Conservation (phyloP, 2,888 invertebrate species). For the Cabera pusaria region DNA sequence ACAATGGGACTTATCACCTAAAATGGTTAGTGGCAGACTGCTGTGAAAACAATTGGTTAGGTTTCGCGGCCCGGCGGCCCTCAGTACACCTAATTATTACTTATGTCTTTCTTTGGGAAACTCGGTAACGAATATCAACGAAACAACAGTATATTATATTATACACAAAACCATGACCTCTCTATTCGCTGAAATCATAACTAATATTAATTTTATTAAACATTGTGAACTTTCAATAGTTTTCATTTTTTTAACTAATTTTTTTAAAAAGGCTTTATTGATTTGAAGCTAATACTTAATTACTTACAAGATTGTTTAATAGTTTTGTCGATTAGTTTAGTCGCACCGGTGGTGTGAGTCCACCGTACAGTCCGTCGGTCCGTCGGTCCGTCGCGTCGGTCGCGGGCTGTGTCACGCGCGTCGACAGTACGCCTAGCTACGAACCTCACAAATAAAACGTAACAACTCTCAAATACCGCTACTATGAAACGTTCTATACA, state of each 20-base stretch:
- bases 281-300: slow-evolving; percentile 83
- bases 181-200: slow-evolving; percentile 77
- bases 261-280: slow-evolving; percentile 82
- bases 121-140: slow-evolving; percentile 80
- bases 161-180: slow-evolving; percentile 74
- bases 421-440: slow-evolving; percentile 38
- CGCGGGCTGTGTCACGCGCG: slow-evolving; percentile 17
- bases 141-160: slow-evolving; percentile 61
- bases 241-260: slow-evolving; percentile 74
- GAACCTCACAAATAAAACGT: slow-evolving; percentile 72
- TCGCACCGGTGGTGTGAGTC: slow-evolving; percentile 51
- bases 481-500: slow-evolving; percentile 82
- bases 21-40: slow-evolving; percentile 82
- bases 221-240: slow-evolving; percentile 78
- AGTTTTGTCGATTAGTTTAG: slow-evolving; percentile 65
- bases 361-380: slow-evolving; percentile 13
- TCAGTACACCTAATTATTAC: slow-evolving; percentile 63
- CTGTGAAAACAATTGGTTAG: slow-evolving; percentile 74
- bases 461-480: slow-evolving; percentile 79
- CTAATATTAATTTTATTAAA: slow-evolving; percentile 73
- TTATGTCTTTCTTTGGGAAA: slow-evolving; percentile 82
- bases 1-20: slow-evolving; percentile 83
- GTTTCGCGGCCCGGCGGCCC: slow-evolving; percentile 41
- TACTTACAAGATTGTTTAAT: slow-evolving; percentile 81
- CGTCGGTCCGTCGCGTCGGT: slow-evolving; percentile 6